Evolutionary conservation across 2,113 vertebrate species (phyloP).

Genomic region (Coryphaenoides rupestris): DNA sequence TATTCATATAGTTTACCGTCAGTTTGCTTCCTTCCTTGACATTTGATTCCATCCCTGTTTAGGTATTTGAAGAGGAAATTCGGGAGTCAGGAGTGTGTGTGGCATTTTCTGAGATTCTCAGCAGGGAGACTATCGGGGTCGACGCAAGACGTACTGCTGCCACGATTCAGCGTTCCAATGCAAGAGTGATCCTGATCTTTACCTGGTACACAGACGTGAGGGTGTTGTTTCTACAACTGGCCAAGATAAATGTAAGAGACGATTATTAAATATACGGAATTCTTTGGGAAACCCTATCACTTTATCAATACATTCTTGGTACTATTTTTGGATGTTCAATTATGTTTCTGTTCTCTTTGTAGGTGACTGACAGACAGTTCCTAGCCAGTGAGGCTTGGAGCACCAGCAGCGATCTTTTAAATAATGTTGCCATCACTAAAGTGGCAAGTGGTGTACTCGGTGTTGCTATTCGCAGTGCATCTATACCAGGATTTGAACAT

Average conservation of each 20-base stretch:
- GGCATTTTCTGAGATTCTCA: slow-evolving; percentile 66
- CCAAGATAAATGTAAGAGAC: slow-evolving; percentile 58
- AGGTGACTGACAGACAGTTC: slow-evolving; percentile 67
- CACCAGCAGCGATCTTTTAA: slow-evolving; percentile 53
- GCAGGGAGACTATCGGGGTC: slow-evolving; percentile 47
- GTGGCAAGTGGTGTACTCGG: slow-evolving; percentile 68
- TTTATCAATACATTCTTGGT: neutral
- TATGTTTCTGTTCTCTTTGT: neutral
- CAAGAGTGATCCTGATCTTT: slow-evolving; percentile 70
- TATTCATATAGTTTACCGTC: too few species aligned
- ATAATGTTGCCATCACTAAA: slow-evolving; percentile 39
- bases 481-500: slow-evolving; percentile 63
- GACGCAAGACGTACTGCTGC: slow-evolving; percentile 58
- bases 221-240: slow-evolving; percentile 61
- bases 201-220: slow-evolving; percentile 65
- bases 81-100: slow-evolving; percentile 59
- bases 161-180: slow-evolving; percentile 59
- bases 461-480: slow-evolving; percentile 66
- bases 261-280: neutral
- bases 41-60: neutral
- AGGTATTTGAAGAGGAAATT: slow-evolving; percentile 65
- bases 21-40: too few species aligned
- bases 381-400: slow-evolving; percentile 73
- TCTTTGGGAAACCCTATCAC: neutral
- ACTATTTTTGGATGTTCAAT: too few species aligned